A percentile compares a stretch with the other conserved stretches of the same genome.
Evolutionary conservation across 2,888 invertebrate species (phyloP).

Genomic region (Epistrophe eligans): DNA sequence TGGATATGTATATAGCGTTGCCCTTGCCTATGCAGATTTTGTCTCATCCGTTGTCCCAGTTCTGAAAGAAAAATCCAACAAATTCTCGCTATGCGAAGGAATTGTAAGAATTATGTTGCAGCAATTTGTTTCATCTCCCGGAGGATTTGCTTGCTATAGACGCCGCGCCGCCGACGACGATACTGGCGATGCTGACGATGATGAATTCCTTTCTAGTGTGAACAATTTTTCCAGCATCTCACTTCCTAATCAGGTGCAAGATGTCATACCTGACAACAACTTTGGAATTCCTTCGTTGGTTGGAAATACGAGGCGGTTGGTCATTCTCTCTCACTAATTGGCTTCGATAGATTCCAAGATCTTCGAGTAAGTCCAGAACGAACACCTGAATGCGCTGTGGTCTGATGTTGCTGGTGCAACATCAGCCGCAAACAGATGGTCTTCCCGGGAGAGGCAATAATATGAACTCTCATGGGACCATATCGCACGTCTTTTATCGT

Average conservation of each 20-base stretch:
- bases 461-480: constrained; percentile 70
- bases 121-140: constrained; percentile 67
- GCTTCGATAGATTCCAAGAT: constrained; percentile 71
- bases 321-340: constrained; percentile 65
- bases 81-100: constrained; percentile 36
- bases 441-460: constrained; percentile 31
- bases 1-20: neutral
- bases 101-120: constrained; percentile 69
- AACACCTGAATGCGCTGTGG: constrained; percentile 62
- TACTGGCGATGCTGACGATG: constrained; percentile 52
- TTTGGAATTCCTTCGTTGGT: constrained; percentile 46
- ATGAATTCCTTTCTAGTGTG: constrained; percentile 71
- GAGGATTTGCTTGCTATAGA: constrained; percentile 41
- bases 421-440: constrained; percentile 57
- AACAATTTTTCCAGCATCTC: constrained; percentile 50
- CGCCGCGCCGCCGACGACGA: neutral
- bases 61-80: constrained; percentile 31
- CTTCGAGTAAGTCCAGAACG: constrained; percentile 45
- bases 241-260: constrained; percentile 74
- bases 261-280: constrained; percentile 70
- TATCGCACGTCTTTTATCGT: constrained; percentile 64
- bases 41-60: constrained; percentile 66
- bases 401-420: neutral
- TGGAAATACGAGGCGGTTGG: constrained; percentile 50
- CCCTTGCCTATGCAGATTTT: constrained; percentile 70